These are phyloP conservation scores for Tenthredo mesomela DNA, from an alignment of 2,888 invertebrate genomes.

Conservation along the genomic window DNA sequence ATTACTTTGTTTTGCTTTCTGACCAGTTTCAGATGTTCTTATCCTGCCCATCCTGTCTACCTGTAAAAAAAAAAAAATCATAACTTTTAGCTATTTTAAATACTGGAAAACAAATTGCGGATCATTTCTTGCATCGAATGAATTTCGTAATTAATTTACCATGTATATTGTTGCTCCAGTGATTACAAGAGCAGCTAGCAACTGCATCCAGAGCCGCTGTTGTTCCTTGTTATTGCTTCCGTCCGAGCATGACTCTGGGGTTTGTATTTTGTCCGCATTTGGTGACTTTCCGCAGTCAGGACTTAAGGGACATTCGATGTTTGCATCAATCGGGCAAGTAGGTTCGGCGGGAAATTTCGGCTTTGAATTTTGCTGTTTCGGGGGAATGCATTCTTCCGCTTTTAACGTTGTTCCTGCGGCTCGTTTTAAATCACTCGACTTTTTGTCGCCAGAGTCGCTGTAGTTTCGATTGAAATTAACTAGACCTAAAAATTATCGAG, in stretches of 20 bases:
- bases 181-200: slow-evolving; percentile 69
- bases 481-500: slow-evolving; percentile 60
- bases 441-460: slow-evolving; percentile 62
- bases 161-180: slow-evolving; percentile 70
- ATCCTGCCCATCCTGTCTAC: slow-evolving; percentile 24
- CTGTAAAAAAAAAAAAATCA: background rate
- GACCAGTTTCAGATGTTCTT: background rate
- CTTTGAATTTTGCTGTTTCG: slow-evolving; percentile 18
- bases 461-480: slow-evolving; percentile 60
- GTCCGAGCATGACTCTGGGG: background rate
- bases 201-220: slow-evolving; percentile 70
- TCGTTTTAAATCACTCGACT: slow-evolving; percentile 59
- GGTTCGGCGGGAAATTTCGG: background rate
- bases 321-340: slow-evolving; percentile 38
- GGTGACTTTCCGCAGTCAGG: background rate
- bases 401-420: slow-evolving; percentile 67
- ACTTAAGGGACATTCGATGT: slow-evolving; percentile 38
- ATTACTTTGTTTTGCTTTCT: slow-evolving; percentile 33
- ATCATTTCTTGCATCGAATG: background rate
- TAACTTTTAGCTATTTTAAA: background rate
- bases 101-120: background rate
- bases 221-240: slow-evolving; percentile 54
- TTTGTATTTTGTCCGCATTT: background rate
- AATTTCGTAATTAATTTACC: slow-evolving; percentile 58
- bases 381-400: slow-evolving; percentile 70